A percentile compares a stretch with the other conserved stretches of the same genome.
Evolutionary conservation across 2,888 invertebrate genomes (phyloP).

Genomic region (Chironomus tentans): DNA sequence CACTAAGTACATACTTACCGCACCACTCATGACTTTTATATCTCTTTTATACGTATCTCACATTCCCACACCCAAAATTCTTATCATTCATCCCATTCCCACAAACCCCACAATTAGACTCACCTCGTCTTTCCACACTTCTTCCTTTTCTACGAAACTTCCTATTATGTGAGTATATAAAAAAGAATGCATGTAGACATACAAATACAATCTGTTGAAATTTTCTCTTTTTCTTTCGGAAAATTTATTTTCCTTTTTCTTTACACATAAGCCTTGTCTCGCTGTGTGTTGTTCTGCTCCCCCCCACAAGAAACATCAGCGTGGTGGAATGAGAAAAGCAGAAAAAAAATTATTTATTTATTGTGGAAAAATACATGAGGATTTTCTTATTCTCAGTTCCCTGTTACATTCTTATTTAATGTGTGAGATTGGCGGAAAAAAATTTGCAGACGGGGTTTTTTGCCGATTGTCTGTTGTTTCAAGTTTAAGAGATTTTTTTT

Average conservation of each 20-base stretch:
- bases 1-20: too few species aligned
- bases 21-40: too few species aligned
- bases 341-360: too few species aligned
- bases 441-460: not conserved
- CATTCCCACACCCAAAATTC: too few species aligned
- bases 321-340: not conserved
- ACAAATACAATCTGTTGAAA: slow-evolving; percentile 17
- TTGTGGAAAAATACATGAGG: not conserved
- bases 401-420: not conserved
- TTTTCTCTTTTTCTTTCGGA: not conserved
- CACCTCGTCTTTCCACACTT: too few species aligned
- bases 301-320: not conserved
- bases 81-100: too few species aligned
- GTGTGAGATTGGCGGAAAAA: not conserved
- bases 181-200: not conserved
- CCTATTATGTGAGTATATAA: not conserved
- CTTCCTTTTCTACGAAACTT: too few species aligned
- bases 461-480: not conserved
- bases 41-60: too few species aligned
- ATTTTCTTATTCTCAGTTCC: not conserved
- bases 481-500: not conserved
- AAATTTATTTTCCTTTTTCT: not conserved
- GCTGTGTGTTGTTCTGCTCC: not conserved
- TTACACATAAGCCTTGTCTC: not conserved
- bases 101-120: too few species aligned